Conservation (phyloP, 2,888 invertebrate species). For the Plebejus argus region DNA sequence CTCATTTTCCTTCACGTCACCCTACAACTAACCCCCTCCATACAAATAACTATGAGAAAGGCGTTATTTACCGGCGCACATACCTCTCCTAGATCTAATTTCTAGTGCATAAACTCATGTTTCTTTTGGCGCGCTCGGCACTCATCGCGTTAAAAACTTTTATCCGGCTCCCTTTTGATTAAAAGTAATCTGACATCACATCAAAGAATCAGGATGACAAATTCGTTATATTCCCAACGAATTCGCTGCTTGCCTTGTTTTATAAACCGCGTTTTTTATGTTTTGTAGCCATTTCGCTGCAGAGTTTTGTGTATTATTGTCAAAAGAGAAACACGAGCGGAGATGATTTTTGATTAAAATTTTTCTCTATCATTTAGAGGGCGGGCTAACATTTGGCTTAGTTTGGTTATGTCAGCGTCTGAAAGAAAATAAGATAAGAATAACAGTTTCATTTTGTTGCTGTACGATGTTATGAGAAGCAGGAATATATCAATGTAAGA, state of each 20-base stretch:
- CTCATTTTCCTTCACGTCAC: neutral
- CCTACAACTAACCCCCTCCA: neutral
- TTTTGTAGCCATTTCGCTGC: constrained; percentile 40
- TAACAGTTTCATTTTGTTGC: neutral
- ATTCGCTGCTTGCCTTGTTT: constrained; percentile 37
- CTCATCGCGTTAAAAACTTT: constrained; percentile 20
- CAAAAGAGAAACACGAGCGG: constrained; percentile 37
- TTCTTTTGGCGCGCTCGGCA: constrained; percentile 20
- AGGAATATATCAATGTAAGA: no score
- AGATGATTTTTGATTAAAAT: constrained; percentile 43
- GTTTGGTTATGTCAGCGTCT: constrained; percentile 5
- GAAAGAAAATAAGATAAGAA: neutral
- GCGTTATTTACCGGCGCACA: constrained; percentile 12
- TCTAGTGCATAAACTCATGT: constrained; percentile 12
- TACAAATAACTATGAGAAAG: constrained; percentile 14
- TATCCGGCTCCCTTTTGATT: constrained; percentile 18
- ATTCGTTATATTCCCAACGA: constrained; percentile 31
- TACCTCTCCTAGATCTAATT: constrained; percentile 22
- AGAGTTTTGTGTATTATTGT: constrained; percentile 43
- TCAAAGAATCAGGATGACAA: constrained; percentile 27
- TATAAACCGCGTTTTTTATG: constrained; percentile 40
- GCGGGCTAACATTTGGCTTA: constrained; percentile 22
- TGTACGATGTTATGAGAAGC: neutral
- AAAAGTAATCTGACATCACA: constrained; percentile 26
- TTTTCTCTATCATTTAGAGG: constrained; percentile 34